Conservation (phyloP, 2,797 vertebrate species). For the Anniella stebbinsi region DNA sequence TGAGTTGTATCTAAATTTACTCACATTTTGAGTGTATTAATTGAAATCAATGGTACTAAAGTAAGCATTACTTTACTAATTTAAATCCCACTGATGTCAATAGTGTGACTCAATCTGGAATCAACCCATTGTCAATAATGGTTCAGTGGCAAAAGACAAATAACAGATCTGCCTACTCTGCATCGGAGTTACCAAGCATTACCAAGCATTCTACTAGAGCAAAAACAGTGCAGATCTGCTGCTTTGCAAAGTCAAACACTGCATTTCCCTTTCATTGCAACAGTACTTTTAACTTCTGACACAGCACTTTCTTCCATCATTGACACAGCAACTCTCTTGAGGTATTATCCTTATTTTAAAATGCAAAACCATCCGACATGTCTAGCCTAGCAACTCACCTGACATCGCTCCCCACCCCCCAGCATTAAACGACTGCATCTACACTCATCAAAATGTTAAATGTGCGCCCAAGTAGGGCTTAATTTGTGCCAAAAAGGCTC, state of each 20-base stretch:
- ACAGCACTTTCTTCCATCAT: background rate
- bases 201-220: background rate
- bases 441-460: no score
- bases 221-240: background rate
- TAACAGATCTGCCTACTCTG: background rate
- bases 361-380: background rate
- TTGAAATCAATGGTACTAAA: background rate
- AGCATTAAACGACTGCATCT: background rate
- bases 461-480: background rate
- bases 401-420: no score
- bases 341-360: background rate
- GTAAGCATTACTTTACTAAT: background rate
- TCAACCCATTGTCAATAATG: background rate
- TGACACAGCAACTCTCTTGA: background rate
- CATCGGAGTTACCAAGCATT: no score
- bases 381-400: background rate
- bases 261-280: background rate
- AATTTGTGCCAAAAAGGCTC: background rate
- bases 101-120: background rate
- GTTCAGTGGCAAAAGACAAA: background rate
- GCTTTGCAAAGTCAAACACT: background rate
- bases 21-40: background rate
- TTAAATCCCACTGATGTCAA: background rate
- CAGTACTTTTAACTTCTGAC: background rate
- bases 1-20: background rate